Conservation (phyloP, 2,113 vertebrate species). For the Alethe castanea region DNA sequence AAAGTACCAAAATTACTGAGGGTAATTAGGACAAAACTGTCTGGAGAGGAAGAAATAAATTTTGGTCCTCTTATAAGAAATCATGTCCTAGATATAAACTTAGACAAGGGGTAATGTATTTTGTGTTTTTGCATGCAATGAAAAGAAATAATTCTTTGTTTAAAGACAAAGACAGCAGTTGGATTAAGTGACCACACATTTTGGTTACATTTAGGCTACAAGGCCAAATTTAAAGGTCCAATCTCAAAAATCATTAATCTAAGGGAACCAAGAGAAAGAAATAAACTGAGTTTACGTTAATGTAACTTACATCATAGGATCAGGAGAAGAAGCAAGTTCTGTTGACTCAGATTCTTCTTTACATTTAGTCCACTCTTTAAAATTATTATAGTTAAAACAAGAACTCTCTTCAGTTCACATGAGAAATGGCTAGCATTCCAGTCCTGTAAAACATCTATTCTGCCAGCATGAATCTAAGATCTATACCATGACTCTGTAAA, state of each 20-base stretch:
- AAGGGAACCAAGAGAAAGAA: not conserved
- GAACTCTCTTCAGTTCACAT: not conserved
- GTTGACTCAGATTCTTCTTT: not conserved
- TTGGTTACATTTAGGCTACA: not conserved
- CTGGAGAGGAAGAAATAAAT: conserved; percentile 6
- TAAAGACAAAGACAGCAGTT: not conserved
- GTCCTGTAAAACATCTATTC: not conserved
- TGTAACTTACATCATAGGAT: not conserved
- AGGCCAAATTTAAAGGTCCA: not conserved
- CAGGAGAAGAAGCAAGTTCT: not conserved
- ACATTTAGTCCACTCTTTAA: not conserved
- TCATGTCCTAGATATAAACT: not conserved
- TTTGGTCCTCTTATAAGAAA: not conserved
- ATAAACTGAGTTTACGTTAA: not conserved
- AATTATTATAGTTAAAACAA: not conserved
- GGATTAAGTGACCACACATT: not conserved
- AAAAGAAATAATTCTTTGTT: not conserved
- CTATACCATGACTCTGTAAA: not conserved
- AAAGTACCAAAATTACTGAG: not conserved
- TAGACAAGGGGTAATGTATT: not conserved
- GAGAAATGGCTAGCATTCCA: not conserved
- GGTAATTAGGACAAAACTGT: not conserved
- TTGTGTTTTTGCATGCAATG: not conserved
- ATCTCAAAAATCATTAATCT: not conserved
- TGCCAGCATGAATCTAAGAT: not conserved